Evolutionary conservation across 2,888 invertebrate species (phyloP), one percentile per base, ranked within the genome.

Genomic region (Parapristionchus giblindavisi): DNA sequence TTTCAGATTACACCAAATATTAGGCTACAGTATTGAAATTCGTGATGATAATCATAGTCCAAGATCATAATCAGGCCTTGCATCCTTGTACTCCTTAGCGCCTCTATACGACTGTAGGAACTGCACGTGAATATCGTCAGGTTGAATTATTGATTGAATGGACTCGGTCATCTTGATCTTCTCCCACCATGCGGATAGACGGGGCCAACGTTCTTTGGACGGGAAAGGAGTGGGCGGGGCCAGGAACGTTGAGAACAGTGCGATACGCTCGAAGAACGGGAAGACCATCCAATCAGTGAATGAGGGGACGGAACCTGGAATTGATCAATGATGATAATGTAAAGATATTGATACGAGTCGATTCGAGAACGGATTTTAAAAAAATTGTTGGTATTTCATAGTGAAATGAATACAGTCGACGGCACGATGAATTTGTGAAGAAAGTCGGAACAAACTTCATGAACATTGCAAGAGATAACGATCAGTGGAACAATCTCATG

Each of bases 161-260:
- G 24, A 27, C 29, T 40, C 43, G 1, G 43, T 43, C 4, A 43
- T 29, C 17, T 40, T 43, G 63, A 65, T 65, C 29, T 17, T 40
- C 0, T 40, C 24, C 63, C 63, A 65, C 63, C 63, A 65, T 2
- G 40, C 43, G 36, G 29, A 43, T 43, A 65, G 63, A 14, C 43
- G 40, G 24, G 63, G 63, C 63, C 63, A 65, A 24, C 63, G 1
- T 32, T 65, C 63, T 21, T 29, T 43, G n/a, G 29, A 29, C 14
- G 63, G 63, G 63, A 65, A 65, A 32, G 63, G 63, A 27, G 63
- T 65, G 43, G 63, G 63, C 43, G 63, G 63, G 63, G 40, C 63
- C 43, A 65, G 63, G 43, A 65, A 65, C 29, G 40, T 65, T 40
- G 63, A 65, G 63, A 65, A 65, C 43, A 65, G 63, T 21, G 24